phyloP scores from a whole-genome alignment of 2,888 invertebrate genomes.

The Bruchidius siliquastri region DNA sequence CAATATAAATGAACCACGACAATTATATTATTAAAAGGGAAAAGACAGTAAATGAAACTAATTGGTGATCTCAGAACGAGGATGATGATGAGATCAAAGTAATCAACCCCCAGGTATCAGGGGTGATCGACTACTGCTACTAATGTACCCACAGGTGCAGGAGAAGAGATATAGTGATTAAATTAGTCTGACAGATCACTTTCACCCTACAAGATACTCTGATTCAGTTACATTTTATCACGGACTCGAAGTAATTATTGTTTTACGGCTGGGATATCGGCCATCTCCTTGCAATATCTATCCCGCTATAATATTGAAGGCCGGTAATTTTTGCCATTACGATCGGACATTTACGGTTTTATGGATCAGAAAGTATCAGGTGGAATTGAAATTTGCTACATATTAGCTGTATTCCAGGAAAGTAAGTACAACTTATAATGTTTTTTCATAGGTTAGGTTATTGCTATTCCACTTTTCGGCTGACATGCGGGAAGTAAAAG shows the following conservation, averaged over 20 bases:
- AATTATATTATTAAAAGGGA: too few species aligned
- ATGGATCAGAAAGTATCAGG: neutral
- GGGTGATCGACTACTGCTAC: neutral
- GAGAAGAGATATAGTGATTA: neutral
- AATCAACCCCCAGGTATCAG: neutral
- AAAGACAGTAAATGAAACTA: too few species aligned
- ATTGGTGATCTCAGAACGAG: too few species aligned
- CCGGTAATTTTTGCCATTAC: neutral
- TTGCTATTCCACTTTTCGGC: too few species aligned
- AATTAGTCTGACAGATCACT: neutral
- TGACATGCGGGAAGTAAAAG: too few species aligned
- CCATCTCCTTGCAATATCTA: neutral
- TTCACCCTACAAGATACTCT: neutral
- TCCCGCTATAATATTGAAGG: neutral
- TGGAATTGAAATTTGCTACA: neutral
- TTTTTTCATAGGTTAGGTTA: too few species aligned
- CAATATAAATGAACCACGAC: too few species aligned
- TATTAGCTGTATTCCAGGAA: neutral
- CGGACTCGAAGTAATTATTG: neutral
- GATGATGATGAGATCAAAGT: too few species aligned
- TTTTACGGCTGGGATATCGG: neutral
- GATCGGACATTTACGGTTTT: neutral
- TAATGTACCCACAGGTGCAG: neutral
- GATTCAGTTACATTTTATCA: neutral
- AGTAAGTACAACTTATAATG: neutral